Percentiles rank a stretch among this genome's conserved stretches.
Conservation (phyloP, 2,888 invertebrate genomes). For the Temnothorax unifasciatus region DNA sequence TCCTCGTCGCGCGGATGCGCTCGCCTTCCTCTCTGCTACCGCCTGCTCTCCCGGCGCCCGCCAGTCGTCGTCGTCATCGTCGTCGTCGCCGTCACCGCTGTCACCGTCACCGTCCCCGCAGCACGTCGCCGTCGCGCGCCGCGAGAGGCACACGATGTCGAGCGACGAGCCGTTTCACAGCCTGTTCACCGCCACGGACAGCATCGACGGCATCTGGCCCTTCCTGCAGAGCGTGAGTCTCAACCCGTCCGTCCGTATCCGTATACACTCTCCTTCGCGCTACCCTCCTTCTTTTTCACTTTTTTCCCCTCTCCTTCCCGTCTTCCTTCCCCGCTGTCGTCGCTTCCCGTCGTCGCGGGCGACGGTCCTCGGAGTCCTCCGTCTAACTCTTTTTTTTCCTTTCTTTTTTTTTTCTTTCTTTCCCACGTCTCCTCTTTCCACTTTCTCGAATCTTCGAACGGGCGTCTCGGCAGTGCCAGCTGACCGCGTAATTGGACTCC, state of each 20-base stretch:
- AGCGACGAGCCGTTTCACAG: slow-evolving; percentile 22
- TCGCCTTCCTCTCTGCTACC: neutral
- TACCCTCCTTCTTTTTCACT: neutral
- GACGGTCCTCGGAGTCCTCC: too few relatives aligned
- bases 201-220: slow-evolving; percentile 92
- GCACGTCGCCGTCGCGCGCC: neutral
- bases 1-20: slow-evolving; percentile 19
- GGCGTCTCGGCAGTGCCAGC: neutral
- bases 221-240: slow-evolving; percentile 93
- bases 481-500: neutral
- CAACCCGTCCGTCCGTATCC: neutral
- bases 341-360: too few relatives aligned
- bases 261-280: neutral
- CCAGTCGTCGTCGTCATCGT: neutral
- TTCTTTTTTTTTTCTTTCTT: neutral
- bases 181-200: slow-evolving; percentile 40
- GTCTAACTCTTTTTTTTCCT: neutral
- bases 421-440: neutral
- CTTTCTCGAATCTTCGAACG: neutral
- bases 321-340: neutral
- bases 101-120: neutral
- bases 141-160: slow-evolving; percentile 18
- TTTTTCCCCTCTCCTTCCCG: neutral
- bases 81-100: neutral
- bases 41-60: neutral